Evolutionary conservation across 1,140 invertebrate species (phyloP).

Genomic region (Drosophila sproati): DNA sequence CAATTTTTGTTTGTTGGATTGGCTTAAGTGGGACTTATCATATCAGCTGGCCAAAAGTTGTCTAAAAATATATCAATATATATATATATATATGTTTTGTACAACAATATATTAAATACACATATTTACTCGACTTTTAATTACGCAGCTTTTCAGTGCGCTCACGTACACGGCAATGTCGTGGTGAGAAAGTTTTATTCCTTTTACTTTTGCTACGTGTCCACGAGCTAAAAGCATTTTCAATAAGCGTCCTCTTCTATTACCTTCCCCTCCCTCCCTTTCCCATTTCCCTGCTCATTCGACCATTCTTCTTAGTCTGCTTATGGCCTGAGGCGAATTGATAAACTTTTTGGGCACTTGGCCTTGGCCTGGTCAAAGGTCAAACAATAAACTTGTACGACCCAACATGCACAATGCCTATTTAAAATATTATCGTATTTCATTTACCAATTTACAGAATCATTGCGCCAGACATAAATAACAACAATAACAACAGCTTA

Average conservation of each 20-base stretch:
- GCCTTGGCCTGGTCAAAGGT: conserved; percentile 46
- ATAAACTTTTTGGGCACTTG: conserved; percentile 68
- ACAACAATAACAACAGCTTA: conserved; percentile 16
- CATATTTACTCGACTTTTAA: conserved; percentile 62
- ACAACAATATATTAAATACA: conserved; percentile 31
- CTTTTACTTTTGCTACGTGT: conserved; percentile 63
- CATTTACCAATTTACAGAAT: conserved; percentile 17
- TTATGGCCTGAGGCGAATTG: conserved; percentile 39
- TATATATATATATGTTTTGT: conserved; percentile 36
- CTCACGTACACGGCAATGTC: conserved; percentile 62
- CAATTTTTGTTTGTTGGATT: conserved; percentile 71
- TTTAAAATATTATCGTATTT: conserved; percentile 42
- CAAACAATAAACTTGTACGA: conserved; percentile 2
- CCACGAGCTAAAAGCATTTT: conserved; percentile 75
- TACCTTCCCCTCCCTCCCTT: too few species aligned
- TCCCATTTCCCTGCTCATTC: conserved; percentile 18
- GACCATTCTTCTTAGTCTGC: conserved; percentile 27
- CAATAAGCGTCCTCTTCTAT: conserved; percentile 55
- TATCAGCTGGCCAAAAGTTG: conserved; percentile 64
- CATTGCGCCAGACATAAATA: conserved; percentile 4
- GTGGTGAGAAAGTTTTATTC: conserved; percentile 64
- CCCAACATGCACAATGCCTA: neutral
- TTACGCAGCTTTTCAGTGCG: conserved; percentile 66
- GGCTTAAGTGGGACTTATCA: conserved; percentile 82
- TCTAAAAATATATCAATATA: conserved; percentile 58